Evolutionary conservation across 1,140 invertebrate species (phyloP).

Genomic region (Panulirus ornatus): DNA sequence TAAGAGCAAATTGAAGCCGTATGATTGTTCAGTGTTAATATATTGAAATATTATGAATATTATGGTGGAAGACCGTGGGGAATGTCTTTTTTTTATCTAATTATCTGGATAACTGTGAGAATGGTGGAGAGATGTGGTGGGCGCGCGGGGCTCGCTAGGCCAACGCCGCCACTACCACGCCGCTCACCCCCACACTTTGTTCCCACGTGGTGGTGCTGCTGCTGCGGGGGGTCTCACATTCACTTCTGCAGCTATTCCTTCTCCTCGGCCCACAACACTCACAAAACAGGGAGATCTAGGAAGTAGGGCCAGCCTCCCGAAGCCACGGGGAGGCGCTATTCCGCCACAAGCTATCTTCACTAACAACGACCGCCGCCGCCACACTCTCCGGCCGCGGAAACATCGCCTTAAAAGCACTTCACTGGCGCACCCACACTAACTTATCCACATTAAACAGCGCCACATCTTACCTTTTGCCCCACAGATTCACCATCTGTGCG

Average conservation of each 20-base stretch:
- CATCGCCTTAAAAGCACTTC: slow-evolving; percentile 44
- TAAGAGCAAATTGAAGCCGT: background rate
- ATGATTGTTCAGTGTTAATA: slow-evolving; percentile 11
- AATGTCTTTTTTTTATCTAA: slow-evolving; percentile 4
- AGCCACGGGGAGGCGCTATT: background rate
- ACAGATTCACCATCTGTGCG: slow-evolving; percentile 80
- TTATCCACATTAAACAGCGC: slow-evolving; percentile 62
- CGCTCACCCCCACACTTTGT: slow-evolving; percentile 57
- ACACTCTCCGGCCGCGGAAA: slow-evolving; percentile 28
- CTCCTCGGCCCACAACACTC: slow-evolving; percentile 21
- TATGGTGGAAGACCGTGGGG: slow-evolving; percentile 28
- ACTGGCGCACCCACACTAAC: slow-evolving; percentile 68
- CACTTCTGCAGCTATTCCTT: slow-evolving; percentile 15
- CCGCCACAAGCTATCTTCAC: slow-evolving; percentile 35
- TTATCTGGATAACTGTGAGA: slow-evolving; percentile 8
- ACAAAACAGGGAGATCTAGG: slow-evolving; percentile 15
- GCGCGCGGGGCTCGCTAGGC: slow-evolving; percentile 8
- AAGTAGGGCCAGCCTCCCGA: background rate
- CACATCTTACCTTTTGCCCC: slow-evolving; percentile 80
- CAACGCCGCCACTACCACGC: slow-evolving; percentile 54
- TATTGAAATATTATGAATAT: background rate
- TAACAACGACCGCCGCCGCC: slow-evolving; percentile 39
- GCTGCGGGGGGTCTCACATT: slow-evolving; percentile 9
- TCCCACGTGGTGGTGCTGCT: slow-evolving; percentile 58
- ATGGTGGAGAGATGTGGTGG: background rate